Conservation (phyloP, 2,888 invertebrate species). For the Eulithis prunata region DNA sequence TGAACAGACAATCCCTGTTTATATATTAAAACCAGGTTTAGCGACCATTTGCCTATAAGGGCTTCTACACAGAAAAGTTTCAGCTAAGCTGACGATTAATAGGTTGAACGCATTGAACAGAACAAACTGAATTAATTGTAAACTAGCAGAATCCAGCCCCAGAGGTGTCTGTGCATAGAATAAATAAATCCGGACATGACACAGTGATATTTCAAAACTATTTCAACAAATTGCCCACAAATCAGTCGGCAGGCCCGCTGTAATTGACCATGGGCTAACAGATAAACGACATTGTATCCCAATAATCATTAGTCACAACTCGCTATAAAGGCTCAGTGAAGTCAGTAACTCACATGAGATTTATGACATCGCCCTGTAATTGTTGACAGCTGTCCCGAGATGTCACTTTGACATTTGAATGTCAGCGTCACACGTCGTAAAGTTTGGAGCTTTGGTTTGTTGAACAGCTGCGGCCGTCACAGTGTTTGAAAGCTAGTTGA, state of each 20-base stretch:
- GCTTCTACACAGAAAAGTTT: too few species aligned
- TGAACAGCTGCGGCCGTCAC: background rate
- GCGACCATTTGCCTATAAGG: too few species aligned
- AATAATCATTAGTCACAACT: conserved; percentile 35
- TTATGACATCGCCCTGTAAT: conserved; percentile 41
- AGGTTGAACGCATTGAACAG: too few species aligned
- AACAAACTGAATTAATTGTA: too few species aligned
- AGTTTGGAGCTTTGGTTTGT: conserved; percentile 5
- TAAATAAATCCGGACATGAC: conserved; percentile 21
- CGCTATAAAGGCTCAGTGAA: conserved; percentile 28
- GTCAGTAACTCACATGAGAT: conserved; percentile 38
- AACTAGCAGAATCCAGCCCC: too few species aligned
- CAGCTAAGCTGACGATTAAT: too few species aligned
- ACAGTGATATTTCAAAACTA: conserved; percentile 16
- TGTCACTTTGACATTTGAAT: conserved; percentile 46
- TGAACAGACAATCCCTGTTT: too few species aligned
- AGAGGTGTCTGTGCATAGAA: background rate
- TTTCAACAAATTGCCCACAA: conserved; percentile 27
- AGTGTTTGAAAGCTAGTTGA: too few species aligned
- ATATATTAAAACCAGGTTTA: too few species aligned
- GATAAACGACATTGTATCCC: conserved; percentile 32
- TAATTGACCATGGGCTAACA: conserved; percentile 35
- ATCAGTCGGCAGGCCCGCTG: conserved; percentile 28
- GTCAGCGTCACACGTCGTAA: conserved; percentile 38
- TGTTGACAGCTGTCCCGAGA: conserved; percentile 42